These are phyloP conservation scores for Trogon surrucura DNA, from an alignment of 2,113 vertebrate species.

Conservation along the genomic window DNA sequence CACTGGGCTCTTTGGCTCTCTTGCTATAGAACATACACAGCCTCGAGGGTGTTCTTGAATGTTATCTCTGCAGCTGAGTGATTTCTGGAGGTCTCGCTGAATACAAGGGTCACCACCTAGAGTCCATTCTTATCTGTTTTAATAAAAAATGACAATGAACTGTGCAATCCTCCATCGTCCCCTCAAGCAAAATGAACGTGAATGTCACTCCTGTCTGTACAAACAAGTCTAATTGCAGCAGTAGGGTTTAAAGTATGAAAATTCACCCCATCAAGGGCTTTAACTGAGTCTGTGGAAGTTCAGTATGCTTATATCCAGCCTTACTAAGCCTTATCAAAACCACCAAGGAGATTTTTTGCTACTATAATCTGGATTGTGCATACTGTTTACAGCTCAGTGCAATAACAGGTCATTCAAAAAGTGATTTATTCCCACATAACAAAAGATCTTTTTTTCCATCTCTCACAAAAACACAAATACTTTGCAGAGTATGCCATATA, in stretches of 20 bases:
- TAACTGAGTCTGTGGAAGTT: slow-evolving; percentile 20
- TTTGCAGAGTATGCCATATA: slow-evolving; percentile 26
- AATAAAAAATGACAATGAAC: slow-evolving; percentile 78
- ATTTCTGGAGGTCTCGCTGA: slow-evolving; percentile 73
- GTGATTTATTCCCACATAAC: slow-evolving; percentile 34
- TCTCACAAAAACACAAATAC: slow-evolving; percentile 39
- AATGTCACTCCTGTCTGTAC: neutral
- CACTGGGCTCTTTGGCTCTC: neutral
- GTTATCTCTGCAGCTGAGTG: slow-evolving; percentile 71
- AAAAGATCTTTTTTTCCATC: slow-evolving; percentile 16
- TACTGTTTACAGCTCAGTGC: slow-evolving; percentile 9
- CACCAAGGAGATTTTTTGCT: slow-evolving; percentile 57
- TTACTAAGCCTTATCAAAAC: slow-evolving; percentile 25
- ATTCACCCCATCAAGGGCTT: slow-evolving; percentile 1
- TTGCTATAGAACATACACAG: slow-evolving; percentile 19
- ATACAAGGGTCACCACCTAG: slow-evolving; percentile 75
- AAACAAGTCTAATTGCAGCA: slow-evolving; percentile 28
- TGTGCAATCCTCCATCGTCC: slow-evolving; percentile 52
- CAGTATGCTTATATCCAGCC: slow-evolving; percentile 14
- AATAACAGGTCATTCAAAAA: slow-evolving; percentile 6
- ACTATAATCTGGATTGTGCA: slow-evolving; percentile 10
- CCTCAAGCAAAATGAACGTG: slow-evolving; percentile 49
- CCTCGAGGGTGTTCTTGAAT: slow-evolving; percentile 61
- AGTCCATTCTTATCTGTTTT: slow-evolving; percentile 74
- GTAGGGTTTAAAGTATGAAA: neutral